A percentile compares a stretch with the other conserved stretches of the same genome.
Evolutionary conservation across 2,113 vertebrate species (phyloP).

Genomic region (Petromus typicus): DNA sequence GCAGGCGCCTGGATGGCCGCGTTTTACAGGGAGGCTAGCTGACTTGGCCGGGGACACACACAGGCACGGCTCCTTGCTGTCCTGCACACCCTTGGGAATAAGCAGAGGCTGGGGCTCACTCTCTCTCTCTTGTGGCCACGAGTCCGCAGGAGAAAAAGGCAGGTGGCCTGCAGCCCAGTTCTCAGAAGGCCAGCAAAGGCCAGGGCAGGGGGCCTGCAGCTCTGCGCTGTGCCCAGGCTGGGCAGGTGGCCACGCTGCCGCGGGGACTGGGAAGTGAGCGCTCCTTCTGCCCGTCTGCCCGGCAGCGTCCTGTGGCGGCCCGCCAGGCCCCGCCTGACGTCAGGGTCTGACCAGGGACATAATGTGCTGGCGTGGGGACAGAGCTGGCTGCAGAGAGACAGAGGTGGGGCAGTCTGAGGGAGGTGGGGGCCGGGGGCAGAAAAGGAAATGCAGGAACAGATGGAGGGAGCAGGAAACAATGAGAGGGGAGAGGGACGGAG

Average conservation of each 20-base stretch:
- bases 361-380: constrained; percentile 87
- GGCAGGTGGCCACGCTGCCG: constrained; percentile 26
- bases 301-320: constrained; percentile 83
- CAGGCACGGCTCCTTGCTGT: not conserved
- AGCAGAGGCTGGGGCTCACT: not conserved
- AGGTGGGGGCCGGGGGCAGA: not conserved
- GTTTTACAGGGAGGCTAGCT: not conserved
- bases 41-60: not conserved
- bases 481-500: not conserved
- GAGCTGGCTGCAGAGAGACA: constrained; percentile 72
- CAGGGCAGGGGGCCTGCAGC: not conserved
- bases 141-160: not conserved
- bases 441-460: not conserved
- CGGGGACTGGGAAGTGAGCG: constrained; percentile 47
- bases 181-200: not conserved
- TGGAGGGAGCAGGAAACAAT: too few relatives aligned
- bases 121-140: not conserved
- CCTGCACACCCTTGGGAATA: not conserved
- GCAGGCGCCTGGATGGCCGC: not conserved
- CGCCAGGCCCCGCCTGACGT: constrained; percentile 88
- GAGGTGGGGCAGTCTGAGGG: constrained; percentile 47
- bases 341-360: constrained; percentile 88
- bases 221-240: not conserved
- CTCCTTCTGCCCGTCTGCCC: constrained; percentile 72
- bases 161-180: not conserved